These are phyloP conservation scores for Belonocnema kinseyi DNA, from an alignment of 1,140 invertebrate species.

Conservation along the genomic window DNA sequence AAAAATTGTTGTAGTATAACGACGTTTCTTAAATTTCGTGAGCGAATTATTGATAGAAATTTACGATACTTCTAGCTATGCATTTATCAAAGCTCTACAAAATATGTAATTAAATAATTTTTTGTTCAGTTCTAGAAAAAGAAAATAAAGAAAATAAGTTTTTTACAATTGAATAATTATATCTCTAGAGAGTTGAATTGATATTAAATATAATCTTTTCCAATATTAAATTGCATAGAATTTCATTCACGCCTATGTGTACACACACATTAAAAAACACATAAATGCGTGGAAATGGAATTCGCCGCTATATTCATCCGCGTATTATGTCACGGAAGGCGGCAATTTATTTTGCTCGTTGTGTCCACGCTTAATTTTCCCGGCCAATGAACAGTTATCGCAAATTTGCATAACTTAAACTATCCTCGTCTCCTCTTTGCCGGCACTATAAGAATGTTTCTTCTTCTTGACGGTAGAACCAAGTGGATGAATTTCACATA, in stretches of 20 bases:
- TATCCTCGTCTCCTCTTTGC: slow-evolving; percentile 52
- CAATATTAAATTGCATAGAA: background rate
- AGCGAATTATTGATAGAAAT: slow-evolving; percentile 34
- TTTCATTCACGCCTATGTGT: background rate
- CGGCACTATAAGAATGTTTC: slow-evolving; percentile 51
- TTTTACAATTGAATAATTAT: background rate
- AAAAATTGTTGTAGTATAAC: background rate
- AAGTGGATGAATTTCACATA: slow-evolving; percentile 4
- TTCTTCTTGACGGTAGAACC: background rate
- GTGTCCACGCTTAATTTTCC: slow-evolving; percentile 57
- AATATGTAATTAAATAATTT: background rate
- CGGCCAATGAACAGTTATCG: slow-evolving; percentile 58
- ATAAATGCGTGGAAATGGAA: slow-evolving; percentile 3
- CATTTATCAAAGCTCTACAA: slow-evolving; percentile 33
- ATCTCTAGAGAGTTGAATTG: background rate
- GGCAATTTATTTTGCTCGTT: slow-evolving; percentile 53
- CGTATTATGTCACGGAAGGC: slow-evolving; percentile 32
- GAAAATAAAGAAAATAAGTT: background rate
- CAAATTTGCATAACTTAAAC: slow-evolving; percentile 58
- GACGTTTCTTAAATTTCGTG: slow-evolving; percentile 45
- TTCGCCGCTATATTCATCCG: slow-evolving; percentile 33
- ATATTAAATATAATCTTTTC: background rate
- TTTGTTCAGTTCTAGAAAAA: background rate
- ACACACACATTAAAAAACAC: background rate
- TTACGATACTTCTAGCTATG: slow-evolving; percentile 40